Conservation (phyloP, 2,113 vertebrate genomes). For the Himantopus leucocephalus region DNA sequence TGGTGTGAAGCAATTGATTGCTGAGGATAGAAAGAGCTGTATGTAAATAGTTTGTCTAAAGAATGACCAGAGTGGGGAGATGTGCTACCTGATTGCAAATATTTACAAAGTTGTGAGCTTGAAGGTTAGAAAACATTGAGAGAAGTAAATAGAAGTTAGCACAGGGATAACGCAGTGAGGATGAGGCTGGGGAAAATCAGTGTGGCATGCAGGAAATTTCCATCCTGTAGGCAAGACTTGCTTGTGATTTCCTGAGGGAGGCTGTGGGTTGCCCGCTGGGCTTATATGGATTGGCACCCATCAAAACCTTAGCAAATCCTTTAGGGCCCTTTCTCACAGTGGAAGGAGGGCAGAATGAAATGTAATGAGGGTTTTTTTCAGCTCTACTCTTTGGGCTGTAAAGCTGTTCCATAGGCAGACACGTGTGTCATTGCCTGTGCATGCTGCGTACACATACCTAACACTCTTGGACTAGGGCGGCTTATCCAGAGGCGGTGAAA, state of each 20-base stretch:
- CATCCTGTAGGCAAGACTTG: background rate
- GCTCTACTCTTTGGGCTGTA: background rate
- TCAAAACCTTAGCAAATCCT: slow-evolving; percentile 14
- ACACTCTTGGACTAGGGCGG: background rate
- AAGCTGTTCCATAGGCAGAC: background rate
- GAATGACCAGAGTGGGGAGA: background rate
- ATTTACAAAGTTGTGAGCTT: slow-evolving; percentile 1
- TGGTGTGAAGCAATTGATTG: background rate
- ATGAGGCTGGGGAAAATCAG: background rate
- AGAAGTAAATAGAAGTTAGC: background rate
- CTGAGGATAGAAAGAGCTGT: background rate
- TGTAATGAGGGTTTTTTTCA: background rate
- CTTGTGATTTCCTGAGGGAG: background rate
- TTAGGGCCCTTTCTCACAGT: background rate
- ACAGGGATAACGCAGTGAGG: background rate
- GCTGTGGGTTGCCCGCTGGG: background rate
- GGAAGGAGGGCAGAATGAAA: background rate
- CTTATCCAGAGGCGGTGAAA: background rate
- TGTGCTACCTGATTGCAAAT: slow-evolving; percentile 6
- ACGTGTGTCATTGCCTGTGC: background rate
- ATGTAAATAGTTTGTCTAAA: slow-evolving; percentile 18
- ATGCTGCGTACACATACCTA: background rate
- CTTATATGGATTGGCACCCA: background rate
- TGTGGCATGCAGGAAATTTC: slow-evolving; percentile 32
- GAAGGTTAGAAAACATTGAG: background rate